Percentiles rank a stretch among this genome's conserved stretches.
Evolutionary conservation across 2,797 vertebrate genomes (phyloP).

Genomic region (Falco novaeseelandiae): DNA sequence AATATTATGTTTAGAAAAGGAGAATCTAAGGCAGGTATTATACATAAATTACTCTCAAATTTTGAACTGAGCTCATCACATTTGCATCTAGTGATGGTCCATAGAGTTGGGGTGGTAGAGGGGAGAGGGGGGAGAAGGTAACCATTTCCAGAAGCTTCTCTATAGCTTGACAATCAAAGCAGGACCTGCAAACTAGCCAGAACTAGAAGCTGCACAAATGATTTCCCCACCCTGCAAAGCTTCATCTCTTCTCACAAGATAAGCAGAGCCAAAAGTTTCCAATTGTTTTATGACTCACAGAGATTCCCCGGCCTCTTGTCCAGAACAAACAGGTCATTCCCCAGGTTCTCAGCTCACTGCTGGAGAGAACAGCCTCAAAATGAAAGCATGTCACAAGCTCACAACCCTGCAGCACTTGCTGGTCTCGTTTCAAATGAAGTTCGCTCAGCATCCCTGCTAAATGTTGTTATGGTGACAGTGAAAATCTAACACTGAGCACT

Average conservation of each 20-base stretch:
- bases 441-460: background rate
- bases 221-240: background rate
- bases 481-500: background rate
- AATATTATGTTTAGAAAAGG: background rate
- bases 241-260: background rate
- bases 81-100: background rate
- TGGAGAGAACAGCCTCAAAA: background rate
- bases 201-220: background rate
- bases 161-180: background rate
- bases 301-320: background rate
- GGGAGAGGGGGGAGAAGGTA: background rate
- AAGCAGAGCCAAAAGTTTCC: background rate
- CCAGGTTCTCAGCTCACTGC: background rate
- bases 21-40: background rate
- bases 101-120: background rate
- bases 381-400: background rate
- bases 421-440: background rate
- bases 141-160: background rate
- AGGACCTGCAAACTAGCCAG: background rate
- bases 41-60: background rate
- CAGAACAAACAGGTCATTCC: background rate
- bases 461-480: conserved; percentile 55
- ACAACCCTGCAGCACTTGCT: background rate
- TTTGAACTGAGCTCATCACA: background rate
- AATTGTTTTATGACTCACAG: background rate